Evolutionary conservation across 2,113 vertebrate genomes (phyloP).

Genomic region (Desmodus rotundus): DNA sequence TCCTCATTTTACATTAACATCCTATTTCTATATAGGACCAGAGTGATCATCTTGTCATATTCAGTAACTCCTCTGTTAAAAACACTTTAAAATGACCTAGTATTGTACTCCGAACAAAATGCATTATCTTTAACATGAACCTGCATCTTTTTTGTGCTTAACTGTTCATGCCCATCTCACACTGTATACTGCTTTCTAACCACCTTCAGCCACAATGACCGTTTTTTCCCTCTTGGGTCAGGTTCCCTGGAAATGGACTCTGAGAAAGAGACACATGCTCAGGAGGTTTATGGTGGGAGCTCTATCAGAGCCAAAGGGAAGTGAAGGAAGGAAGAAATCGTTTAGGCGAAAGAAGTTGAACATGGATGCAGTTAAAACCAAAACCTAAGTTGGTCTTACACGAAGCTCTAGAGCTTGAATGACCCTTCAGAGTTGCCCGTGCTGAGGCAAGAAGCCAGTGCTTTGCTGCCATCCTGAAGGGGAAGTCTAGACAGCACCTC

Average conservation of each 20-base stretch:
- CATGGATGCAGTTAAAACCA: not conserved
- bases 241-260: not conserved
- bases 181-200: not conserved
- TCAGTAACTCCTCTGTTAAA: not conserved
- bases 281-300: not conserved
- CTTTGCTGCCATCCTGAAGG: not conserved
- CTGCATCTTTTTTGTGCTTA: not conserved
- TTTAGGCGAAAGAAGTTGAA: not conserved
- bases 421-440: not conserved
- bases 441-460: rapidly evolving
- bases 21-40: not conserved
- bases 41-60: not conserved
- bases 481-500: not conserved
- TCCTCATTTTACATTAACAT: not conserved
- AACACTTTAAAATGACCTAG: not conserved
- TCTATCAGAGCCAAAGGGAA: not conserved
- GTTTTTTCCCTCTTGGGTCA: not conserved
- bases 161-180: not conserved
- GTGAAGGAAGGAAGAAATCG: not conserved
- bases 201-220: rapidly evolving
- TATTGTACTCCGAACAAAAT: not conserved
- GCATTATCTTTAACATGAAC: not conserved
- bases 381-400: not conserved
- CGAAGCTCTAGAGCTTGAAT: not conserved
- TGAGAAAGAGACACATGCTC: not conserved